Evolutionary conservation across 1,140 invertebrate species (phyloP), one percentile per base, ranked within the genome.

Genomic region (Euwallacea similis): DNA sequence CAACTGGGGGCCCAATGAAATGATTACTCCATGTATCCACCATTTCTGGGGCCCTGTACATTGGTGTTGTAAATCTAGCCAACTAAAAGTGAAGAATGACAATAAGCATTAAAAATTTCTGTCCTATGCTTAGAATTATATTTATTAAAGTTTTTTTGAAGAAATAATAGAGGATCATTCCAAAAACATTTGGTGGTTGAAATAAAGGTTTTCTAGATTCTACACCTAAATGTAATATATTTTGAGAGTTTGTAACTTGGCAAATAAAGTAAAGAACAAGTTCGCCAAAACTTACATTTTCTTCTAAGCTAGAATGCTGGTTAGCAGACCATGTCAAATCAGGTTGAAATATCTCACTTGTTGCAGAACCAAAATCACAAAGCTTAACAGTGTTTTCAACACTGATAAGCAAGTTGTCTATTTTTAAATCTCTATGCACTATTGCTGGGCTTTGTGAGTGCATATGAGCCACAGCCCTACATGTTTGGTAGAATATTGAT

Each of bases 341-440:
- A 16, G 96, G 95, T 61, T 88, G 79, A 81, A 91, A 93, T 43
- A 91, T 85, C 79, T 95, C 90, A 15, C 89, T 92, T 41, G 95
- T 98, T 0, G 96, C 91, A 77, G 96, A 98, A 0, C 98, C 98
- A 88, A 99, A 99, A 85, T 99, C 98, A 85, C 98, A 99, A 58
- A 99, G 83, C 83, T 99, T 99, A 46, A 99, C 89, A 74, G 88
- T 87, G 72, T 95, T 94, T 78, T 93, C 87, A 69, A 83, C 81
- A 73, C 91, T 90, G 42, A 98, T 86, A 8, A 87, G 77, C 73
- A 90, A 87, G 83, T 89, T 89, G 79, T 89, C 87, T 82, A 94
- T 85, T 82, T 96, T 96, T 73, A 98, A 89, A 86, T 99, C 97
- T 77, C 96, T 85, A 84, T 99, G 97, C 54, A 93, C 89, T 67